A percentile compares a stretch with the other conserved stretches of the same genome.
Conservation (phyloP, 2,113 vertebrate genomes). For the Colius striatus region DNA sequence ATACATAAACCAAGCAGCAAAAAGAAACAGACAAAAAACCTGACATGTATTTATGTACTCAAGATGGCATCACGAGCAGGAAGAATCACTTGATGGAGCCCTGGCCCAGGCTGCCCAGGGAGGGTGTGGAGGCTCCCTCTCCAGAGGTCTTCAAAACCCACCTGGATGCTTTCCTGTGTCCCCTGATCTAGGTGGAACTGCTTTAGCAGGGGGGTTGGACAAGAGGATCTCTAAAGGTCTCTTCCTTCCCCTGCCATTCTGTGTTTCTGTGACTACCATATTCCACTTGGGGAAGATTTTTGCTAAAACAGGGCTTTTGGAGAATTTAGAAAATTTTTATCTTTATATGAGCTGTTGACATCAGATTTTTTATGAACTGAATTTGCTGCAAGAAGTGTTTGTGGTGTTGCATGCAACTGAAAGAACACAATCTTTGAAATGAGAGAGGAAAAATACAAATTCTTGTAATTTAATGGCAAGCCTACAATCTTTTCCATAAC, state of each 20-base stretch:
- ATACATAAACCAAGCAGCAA: not conserved
- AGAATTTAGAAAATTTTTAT: not conserved
- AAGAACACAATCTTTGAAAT: not conserved
- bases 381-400: not conserved
- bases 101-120: too few species aligned
- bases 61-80: not conserved
- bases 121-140: too few species aligned
- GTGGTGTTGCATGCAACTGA: not conserved
- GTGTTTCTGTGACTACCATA: not conserved
- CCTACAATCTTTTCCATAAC: conserved; percentile 3
- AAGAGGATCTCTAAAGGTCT: too few species aligned
- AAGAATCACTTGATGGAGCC: not conserved
- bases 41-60: not conserved
- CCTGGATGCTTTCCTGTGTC: too few species aligned
- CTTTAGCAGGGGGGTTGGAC: too few species aligned
- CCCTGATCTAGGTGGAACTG: too few species aligned
- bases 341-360: not conserved
- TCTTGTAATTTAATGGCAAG: conserved; percentile 21
- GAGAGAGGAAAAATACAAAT: conserved; percentile 20
- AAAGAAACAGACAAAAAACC: not conserved
- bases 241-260: too few species aligned
- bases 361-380: not conserved
- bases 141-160: too few species aligned
- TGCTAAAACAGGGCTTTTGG: not conserved
- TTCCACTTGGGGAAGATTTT: not conserved